Base-by-base conservation (phyloP, 2,888 invertebrate species). In the Sesia bembeciformis region DNA sequence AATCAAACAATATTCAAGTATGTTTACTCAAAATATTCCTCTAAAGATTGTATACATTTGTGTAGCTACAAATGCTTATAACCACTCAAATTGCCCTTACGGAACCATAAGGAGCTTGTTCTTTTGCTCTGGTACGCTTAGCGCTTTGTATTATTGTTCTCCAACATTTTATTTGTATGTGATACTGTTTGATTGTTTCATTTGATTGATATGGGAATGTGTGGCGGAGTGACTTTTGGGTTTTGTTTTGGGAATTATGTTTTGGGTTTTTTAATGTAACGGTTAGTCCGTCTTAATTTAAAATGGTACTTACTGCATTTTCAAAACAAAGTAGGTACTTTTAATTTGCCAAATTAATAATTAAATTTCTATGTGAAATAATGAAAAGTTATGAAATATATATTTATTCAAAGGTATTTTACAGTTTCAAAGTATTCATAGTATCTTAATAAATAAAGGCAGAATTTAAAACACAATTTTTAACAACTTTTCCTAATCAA, bases 11-110 rank as follows among this genome's bases (percentile, higher is more conserved):
- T 76, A 67, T 72, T 79, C 74, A 79, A 83, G 86, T 83, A 64
- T 82, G 84, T 86, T 86, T 86, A 83, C 82, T 84, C 75, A 79
- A 84, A 85, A 84, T 77, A 81, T 74, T 80, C 77, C 77, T 78
- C 78, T 73, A 76, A 65, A 72, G 72, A 65, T 64, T 63, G 70
- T 72, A 74, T 62, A 67, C 70, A 67, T 77, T 74, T 78, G 76
- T 74, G 74, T 70, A 69, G 70, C 70, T 78, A 76, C 78, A 75
- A 80, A 80, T 77, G 74, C 68, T 70, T 70, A 70, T 75, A 78
- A 72, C 66, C 67, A 71, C 68, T 71, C 66, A 74, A 82, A 81
- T 82, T 80, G 78, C 72, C 74, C 68, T 76, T 70, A 72, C 70
- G 70, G 68, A 67, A 66, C 68, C 72, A 70, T 68, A 70, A 77